These are phyloP conservation scores for Phyllotreta striolata DNA, from an alignment of 2,888 invertebrate genomes.

Conservation along the genomic window DNA sequence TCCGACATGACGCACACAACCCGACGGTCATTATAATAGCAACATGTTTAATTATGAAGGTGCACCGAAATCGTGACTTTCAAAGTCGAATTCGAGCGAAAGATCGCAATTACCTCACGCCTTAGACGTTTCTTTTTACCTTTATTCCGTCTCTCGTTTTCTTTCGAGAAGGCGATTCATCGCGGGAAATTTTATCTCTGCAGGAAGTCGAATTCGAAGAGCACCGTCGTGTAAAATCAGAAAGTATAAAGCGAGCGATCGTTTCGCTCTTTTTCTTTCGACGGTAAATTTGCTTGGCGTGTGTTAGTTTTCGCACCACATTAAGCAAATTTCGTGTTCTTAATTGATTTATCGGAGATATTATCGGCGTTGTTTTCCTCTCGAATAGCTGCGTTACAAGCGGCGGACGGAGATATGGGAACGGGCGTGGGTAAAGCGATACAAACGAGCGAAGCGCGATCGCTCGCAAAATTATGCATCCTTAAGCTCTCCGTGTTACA, in stretches of 20 bases:
- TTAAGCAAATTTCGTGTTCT: too few species aligned
- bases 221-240: neutral
- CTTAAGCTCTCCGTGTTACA: slow-evolving; percentile 49
- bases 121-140: slow-evolving; percentile 47
- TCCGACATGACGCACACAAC: slow-evolving; percentile 31
- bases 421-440: slow-evolving; percentile 33
- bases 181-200: slow-evolving; percentile 22
- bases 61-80: slow-evolving; percentile 60
- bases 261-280: too few species aligned
- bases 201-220: slow-evolving; percentile 10
- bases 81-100: slow-evolving; percentile 55
- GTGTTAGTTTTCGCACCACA: too few species aligned
- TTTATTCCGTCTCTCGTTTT: too few species aligned
- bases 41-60: slow-evolving; percentile 60
- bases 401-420: too few species aligned
- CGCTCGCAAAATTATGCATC: slow-evolving; percentile 50
- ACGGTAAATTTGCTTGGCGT: too few species aligned
- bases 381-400: too few species aligned
- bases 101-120: slow-evolving; percentile 50
- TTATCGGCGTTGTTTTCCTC: too few species aligned
- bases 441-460: slow-evolving; percentile 46
- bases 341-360: too few species aligned
- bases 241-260: too few species aligned
- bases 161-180: slow-evolving; percentile 20
- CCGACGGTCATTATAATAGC: slow-evolving; percentile 44